Evolutionary conservation across 2,888 invertebrate genomes (phyloP).

Genomic region (Unio delphinus): DNA sequence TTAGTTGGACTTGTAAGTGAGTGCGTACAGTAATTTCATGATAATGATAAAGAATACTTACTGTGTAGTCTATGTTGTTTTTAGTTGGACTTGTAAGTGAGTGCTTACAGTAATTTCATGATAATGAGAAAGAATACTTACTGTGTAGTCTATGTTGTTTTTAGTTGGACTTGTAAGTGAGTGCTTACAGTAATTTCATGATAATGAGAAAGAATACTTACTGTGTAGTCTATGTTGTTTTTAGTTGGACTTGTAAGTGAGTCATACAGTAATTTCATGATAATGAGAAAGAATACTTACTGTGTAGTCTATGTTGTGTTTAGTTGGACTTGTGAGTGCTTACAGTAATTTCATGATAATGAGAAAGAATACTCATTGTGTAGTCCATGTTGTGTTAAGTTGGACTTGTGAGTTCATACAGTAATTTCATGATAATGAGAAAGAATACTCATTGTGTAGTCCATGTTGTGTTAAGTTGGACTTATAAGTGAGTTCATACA

Average conservation of each 20-base stretch:
- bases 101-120: background rate
- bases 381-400: slow-evolving; percentile 19
- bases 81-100: background rate
- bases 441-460: slow-evolving; percentile 33
- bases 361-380: slow-evolving; percentile 24
- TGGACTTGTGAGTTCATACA: background rate
- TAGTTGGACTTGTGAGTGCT: background rate
- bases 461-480: slow-evolving; percentile 4
- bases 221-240: slow-evolving; percentile 29
- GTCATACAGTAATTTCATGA: background rate
- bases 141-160: slow-evolving; percentile 29
- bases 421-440: background rate
- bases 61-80: slow-evolving; percentile 29
- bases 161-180: background rate
- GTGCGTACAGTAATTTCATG: background rate
- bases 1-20: background rate
- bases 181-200: background rate
- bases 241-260: background rate
- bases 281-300: slow-evolving; percentile 19
- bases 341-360: background rate
- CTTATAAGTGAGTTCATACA: background rate
- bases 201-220: slow-evolving; percentile 14
- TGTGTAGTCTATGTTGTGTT: slow-evolving; percentile 24
- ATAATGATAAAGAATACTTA: slow-evolving; percentile 13
- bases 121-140: slow-evolving; percentile 14